Evolutionary conservation across 2,888 invertebrate genomes (phyloP).

Genomic region (Campoplex capitator): DNA sequence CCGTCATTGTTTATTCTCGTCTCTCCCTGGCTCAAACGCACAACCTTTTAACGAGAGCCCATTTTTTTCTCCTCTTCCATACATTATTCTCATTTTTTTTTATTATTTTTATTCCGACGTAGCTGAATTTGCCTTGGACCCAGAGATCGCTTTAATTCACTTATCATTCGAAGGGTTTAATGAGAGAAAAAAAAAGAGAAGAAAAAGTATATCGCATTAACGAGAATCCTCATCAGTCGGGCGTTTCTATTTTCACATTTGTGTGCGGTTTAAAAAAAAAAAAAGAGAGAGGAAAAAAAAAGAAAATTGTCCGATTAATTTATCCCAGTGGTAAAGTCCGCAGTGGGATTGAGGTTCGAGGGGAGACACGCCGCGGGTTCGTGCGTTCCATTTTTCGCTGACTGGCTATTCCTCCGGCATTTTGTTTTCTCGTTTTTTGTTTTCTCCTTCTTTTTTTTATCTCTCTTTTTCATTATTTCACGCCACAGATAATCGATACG

Average conservation of each 20-base stretch:
- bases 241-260: slow-evolving; percentile 16
- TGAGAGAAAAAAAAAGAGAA: slow-evolving; percentile 20
- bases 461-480: slow-evolving; percentile 8
- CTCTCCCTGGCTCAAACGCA: slow-evolving; percentile 6
- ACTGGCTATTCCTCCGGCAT: slow-evolving; percentile 8
- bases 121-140: slow-evolving; percentile 30
- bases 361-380: background rate
- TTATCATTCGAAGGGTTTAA: slow-evolving; percentile 42
- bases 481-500: background rate
- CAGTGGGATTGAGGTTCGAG: slow-evolving; percentile 11
- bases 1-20: slow-evolving; percentile 4
- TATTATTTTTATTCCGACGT: background rate
- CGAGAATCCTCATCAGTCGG: slow-evolving; percentile 8
- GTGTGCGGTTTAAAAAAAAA: background rate
- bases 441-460: background rate
- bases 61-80: background rate
- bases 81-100: background rate
- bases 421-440: background rate
- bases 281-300: too few relatives aligned
- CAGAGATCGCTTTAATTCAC: slow-evolving; percentile 40
- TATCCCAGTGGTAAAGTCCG: slow-evolving; percentile 15
- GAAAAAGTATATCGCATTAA: slow-evolving; percentile 26
- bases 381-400: slow-evolving; percentile 32
- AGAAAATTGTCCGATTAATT: slow-evolving; percentile 32
- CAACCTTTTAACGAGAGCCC: slow-evolving; percentile 23